Base-by-base conservation (phyloP, 2,888 invertebrate genomes). In the Hydroisotoma schaefferi region DNA sequence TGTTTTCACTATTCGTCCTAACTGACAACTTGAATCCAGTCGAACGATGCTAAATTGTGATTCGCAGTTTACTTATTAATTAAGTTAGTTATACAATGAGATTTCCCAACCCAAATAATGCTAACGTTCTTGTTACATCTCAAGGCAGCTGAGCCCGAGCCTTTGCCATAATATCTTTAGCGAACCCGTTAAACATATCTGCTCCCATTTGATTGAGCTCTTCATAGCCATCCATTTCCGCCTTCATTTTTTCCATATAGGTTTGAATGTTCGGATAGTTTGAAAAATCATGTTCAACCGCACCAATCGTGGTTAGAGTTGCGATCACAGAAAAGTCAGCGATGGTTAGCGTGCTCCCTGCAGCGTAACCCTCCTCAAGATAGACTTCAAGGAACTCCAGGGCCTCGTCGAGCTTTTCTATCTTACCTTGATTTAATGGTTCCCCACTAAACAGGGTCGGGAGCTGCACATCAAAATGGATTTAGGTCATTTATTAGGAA, bases 231-330 rank as follows among this genome's bases (percentile, higher is more conserved):
- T 82, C 81, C 27, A 81, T 80, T 26, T 81, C 80, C n/a, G 77
- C 75, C 76, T 85, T 84, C 57, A 82, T 78, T 58, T 80, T 81
- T n/a, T 77, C 78, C 70, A 79, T 79, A 85, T 86, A 87, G 57
- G 80, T 85, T 61, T 78, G 76, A 58, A 89, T 80, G 73, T 89
- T 88, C 51, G 81, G 76, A 78, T 83, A 87, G 73, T 84, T 83
- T 74, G 81, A 81, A 65, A 89, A 75, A 75, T 90, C 87, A 63
- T 85, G 81, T 1, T 80, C 80, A 20, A 82, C 78, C 2, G 73
- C 62, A 43, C 65, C 61, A 38, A 68, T 57, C 2, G 70, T 77
- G 54, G 77, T 76, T 58, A 79, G 57, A 63, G 79, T 78, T 65
- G 79, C 75, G 61, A 78, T 74, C 52, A 78, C 74, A 48, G 78